phyloP scores from a whole-genome alignment of 2,888 invertebrate genomes.

The Adineta ricciae region DNA sequence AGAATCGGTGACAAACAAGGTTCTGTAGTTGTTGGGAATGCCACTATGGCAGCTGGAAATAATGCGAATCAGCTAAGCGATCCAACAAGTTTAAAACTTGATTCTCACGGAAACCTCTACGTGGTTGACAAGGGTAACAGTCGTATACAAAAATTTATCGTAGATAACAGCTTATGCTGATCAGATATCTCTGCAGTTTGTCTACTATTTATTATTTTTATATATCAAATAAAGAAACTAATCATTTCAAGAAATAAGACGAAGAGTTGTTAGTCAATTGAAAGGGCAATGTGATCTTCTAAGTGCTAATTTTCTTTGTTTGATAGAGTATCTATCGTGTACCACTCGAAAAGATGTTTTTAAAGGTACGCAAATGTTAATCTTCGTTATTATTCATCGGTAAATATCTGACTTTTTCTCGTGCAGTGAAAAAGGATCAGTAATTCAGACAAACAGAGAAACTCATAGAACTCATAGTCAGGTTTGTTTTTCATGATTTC shows the following conservation, averaged over 20 bases:
- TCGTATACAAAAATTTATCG: background rate
- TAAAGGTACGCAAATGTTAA: background rate
- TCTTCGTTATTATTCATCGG: background rate
- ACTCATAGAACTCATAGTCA: background rate
- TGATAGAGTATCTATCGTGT: too few species aligned
- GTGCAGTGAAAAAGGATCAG: too few species aligned
- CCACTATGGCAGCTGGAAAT: background rate
- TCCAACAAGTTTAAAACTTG: background rate
- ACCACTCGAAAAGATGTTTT: too few species aligned
- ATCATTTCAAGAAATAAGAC: too few species aligned
- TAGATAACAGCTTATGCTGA: background rate
- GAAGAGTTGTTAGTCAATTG: too few species aligned
- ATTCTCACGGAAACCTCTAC: background rate
- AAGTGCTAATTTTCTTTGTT: too few species aligned
- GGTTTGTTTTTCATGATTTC: too few species aligned
- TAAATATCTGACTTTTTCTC: background rate
- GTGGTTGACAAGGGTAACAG: background rate
- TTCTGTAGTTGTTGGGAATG: background rate
- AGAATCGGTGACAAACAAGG: background rate
- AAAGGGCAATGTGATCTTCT: too few species aligned
- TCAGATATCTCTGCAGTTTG: background rate
- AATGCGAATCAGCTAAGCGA: background rate
- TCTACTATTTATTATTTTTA: too few species aligned
- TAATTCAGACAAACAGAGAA: too few species aligned
- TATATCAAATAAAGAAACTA: too few species aligned